Base-by-base conservation (phyloP, 2,113 vertebrate genomes). In the Syngnathus floridae region DNA sequence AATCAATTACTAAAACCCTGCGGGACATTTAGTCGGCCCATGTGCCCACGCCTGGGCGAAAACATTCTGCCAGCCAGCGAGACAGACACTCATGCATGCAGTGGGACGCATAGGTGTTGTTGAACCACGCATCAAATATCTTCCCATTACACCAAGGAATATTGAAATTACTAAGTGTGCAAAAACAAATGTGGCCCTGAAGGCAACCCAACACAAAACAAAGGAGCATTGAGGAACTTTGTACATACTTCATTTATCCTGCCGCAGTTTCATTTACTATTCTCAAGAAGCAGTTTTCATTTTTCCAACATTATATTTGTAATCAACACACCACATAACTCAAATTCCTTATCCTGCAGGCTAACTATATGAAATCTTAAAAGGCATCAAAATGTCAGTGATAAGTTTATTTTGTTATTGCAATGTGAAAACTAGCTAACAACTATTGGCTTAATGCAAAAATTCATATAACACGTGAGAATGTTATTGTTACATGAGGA, bases 1-100 rank as follows among this genome's bases (percentile, higher is more conserved):
- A 74, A 80, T 83, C 78, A 79, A 83, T 81, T 82, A 87, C 69
- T 65, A 69, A 69, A 67, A 62, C 46, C 74, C 75, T 73, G 72
- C 66, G 75, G 76, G 70, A 75, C 66, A 75, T 61, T 65, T 71
- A 81, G 64, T 64, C 72, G 31, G 65, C 40, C 55, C 48, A 45
- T 82, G 69, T 69, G 66, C 65, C 68, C 67, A 64, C 63, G 80
- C 38, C 67, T 78, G 56, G 66, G 68, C 67, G 48, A 70, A 75
- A 69, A 67, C 69, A 43, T 67, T 68, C 48, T 75, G 67, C 74
- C 56, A 74, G 58, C 19, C 26, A 69, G 45, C 63, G 54, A 40
- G 69, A 22, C 5, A 16, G 54, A 31, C 14, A 45, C 37, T 60
- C 17, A 21, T 7, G 16, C 62, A 65, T 52, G 36, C 61, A 70